These are phyloP conservation scores for Tringa solitaria DNA, from an alignment of 2,113 vertebrate genomes.

Conservation along the genomic window DNA sequence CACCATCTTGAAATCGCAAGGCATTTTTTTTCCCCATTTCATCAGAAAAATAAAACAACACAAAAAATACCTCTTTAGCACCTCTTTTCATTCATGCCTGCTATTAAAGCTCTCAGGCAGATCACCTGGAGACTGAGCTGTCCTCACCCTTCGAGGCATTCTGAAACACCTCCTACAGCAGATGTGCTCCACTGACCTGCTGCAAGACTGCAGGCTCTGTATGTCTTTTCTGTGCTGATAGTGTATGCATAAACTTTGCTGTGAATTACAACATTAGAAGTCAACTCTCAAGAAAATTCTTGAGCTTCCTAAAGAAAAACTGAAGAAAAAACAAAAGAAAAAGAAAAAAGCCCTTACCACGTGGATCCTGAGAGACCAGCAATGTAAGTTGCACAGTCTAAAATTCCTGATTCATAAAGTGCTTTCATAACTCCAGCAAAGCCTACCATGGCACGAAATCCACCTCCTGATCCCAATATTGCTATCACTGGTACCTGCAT, in stretches of 20 bases:
- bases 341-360: slow-evolving; percentile 77
- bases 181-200: neutral
- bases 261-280: neutral
- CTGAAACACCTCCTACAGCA: neutral
- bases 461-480: slow-evolving; percentile 91
- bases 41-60: neutral
- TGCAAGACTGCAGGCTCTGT: neutral
- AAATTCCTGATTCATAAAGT: slow-evolving; percentile 88
- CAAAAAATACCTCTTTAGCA: neutral
- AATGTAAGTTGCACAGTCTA: slow-evolving; percentile 92
- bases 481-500: slow-evolving; percentile 92
- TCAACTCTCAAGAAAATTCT: neutral
- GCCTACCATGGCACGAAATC: slow-evolving; percentile 94
- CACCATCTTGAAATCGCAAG: neutral
- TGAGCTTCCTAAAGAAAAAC: neutral
- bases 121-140: neutral
- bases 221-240: neutral
- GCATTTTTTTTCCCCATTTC: neutral
- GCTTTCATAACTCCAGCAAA: slow-evolving; percentile 98
- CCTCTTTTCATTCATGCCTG: neutral
- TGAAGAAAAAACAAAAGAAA: neutral
- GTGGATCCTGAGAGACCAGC: slow-evolving; percentile 97
- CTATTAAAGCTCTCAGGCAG: neutral
- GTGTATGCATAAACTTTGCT: neutral
- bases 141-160: neutral